Evolutionary conservation across 1,140 invertebrate species (phyloP).

Genomic region (Tribolium castaneum): DNA sequence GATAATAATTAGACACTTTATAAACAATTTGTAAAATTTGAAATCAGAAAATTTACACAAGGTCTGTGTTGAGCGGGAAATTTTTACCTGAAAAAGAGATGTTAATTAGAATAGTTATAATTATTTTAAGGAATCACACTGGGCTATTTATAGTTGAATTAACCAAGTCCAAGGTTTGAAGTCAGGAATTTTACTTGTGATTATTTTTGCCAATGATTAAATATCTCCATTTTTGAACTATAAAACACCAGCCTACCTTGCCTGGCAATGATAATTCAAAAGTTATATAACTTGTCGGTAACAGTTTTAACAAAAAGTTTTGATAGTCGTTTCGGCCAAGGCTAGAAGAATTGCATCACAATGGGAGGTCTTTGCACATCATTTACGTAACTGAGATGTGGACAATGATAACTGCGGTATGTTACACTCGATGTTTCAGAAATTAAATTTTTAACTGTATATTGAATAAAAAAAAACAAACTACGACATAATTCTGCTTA

Average conservation of each 20-base stretch:
- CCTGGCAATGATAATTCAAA: neutral
- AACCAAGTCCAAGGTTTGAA: neutral
- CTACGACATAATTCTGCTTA: neutral
- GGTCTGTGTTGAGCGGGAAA: too few relatives aligned
- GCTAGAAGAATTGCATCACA: neutral
- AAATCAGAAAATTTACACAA: too few relatives aligned
- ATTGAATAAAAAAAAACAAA: neutral
- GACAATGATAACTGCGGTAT: neutral
- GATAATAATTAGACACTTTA: too few relatives aligned
- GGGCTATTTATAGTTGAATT: too few relatives aligned
- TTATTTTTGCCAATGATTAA: neutral
- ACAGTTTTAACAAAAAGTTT: constrained; percentile 4
- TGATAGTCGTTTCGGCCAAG: neutral
- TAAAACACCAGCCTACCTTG: constrained; percentile 2
- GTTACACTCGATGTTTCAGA: neutral
- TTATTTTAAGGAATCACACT: too few relatives aligned
- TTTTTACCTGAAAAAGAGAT: too few relatives aligned
- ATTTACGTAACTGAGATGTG: neutral
- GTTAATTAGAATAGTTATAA: too few relatives aligned
- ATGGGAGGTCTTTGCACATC: neutral
- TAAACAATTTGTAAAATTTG: too few relatives aligned
- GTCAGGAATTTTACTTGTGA: neutral
- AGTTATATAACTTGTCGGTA: neutral
- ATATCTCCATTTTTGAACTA: neutral
- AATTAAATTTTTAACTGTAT: neutral